Base-by-base conservation (phyloP, 2,113 vertebrate genomes). In the Stigmatopora argus region DNA sequence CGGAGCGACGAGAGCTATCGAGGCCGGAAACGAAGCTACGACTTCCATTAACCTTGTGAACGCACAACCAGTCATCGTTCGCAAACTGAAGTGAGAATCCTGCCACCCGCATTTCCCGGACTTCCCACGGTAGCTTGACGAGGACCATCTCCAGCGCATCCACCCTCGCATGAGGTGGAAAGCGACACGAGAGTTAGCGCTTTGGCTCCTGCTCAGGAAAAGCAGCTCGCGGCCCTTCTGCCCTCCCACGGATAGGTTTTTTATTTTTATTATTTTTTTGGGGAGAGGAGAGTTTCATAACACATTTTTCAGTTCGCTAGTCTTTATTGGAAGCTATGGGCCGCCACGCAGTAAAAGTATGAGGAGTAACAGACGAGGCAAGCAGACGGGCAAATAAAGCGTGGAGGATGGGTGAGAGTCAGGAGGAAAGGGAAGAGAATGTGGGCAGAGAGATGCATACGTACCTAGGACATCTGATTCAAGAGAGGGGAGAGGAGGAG, bases 381-480 rank as follows among this genome's bases (percentile, higher is more conserved):
- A 76, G 82, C 87, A 89, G 82, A 88, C 83, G 78, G 79, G 81
- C 77, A 81, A 81, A 85, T 78, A 80, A 74, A 82, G 45, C 47
- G 77, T 65, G 83, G 70, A 63, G 57, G 68, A 53, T 52, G 13
- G 67, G 71, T 21, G 59, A 64, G 67, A 70, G 44, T 74, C 49
- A 56, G 47, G 70, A 62, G 47, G 66, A 53, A 52, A 60, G 64
- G 65, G 55, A 51, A 65, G 46, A 57, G 11, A 62, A 65, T 64
- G 35, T 73, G 19, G 60, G 64, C 63, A 67, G 48, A 67, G 52
- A 23, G 72, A 58, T 69, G 84, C 78, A 91, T 94, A 94, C 93
- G 65, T 94, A 94, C 93, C 93, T 92, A 94, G 91, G 86, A 93
- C 89, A 90, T 94, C 93, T 94, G 93, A 90, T 87, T 78, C 82